These are phyloP conservation scores for Ceryle rudis DNA, from an alignment of 2,797 vertebrate species.

Conservation along the genomic window DNA sequence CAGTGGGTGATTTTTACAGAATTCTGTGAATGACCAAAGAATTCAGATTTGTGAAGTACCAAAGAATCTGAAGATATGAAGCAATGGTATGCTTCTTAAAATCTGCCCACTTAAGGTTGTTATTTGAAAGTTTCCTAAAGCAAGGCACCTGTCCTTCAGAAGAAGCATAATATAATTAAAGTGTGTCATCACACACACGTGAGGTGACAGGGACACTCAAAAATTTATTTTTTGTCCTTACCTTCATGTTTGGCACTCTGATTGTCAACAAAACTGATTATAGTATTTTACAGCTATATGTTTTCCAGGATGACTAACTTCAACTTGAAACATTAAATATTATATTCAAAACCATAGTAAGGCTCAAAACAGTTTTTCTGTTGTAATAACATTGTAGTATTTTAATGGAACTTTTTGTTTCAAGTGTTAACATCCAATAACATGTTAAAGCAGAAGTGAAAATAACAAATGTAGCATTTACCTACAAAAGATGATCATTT, in stretches of 20 bases:
- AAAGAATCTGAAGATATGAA: background rate
- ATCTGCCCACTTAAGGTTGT: background rate
- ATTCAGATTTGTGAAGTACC: background rate
- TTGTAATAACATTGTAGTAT: background rate
- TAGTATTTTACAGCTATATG: background rate
- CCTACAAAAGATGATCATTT: background rate
- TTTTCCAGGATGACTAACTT: background rate
- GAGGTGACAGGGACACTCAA: background rate
- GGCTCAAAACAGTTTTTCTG: background rate
- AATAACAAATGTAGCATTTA: background rate
- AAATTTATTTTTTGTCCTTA: background rate
- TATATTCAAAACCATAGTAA: background rate
- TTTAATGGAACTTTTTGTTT: background rate
- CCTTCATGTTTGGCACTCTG: background rate
- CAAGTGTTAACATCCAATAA: background rate
- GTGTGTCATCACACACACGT: fast-evolving
- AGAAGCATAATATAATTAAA: background rate
- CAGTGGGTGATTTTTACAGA: background rate
- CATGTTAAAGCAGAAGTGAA: background rate
- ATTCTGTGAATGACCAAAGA: background rate
- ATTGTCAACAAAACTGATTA: background rate
- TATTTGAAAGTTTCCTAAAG: background rate
- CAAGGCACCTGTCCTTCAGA: background rate
- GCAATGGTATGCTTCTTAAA: background rate
- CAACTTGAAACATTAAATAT: background rate